Conservation (phyloP, 1,140 invertebrate genomes). For the Pygmarrhopalites habei region DNA sequence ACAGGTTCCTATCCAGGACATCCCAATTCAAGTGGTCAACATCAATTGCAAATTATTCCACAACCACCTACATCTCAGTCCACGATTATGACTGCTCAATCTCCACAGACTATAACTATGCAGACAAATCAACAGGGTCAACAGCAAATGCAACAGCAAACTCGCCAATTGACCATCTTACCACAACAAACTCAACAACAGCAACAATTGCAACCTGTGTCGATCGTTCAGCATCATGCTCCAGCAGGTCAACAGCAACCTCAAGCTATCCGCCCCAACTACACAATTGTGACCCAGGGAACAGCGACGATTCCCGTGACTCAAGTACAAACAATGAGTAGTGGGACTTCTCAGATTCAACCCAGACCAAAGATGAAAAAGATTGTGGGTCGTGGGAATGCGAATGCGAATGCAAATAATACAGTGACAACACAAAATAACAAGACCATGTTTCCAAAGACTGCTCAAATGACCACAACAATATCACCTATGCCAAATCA, state of each 20-base stretch:
- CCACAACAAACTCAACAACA: slow-evolving; percentile 29
- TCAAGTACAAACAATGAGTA: slow-evolving; percentile 3
- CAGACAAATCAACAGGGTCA: slow-evolving; percentile 24
- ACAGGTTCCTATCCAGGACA: too few relatives aligned
- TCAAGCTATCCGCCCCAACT: slow-evolving; percentile 39
- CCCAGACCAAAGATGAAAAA: slow-evolving; percentile 32
- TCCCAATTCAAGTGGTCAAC: too few relatives aligned
- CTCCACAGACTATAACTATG: slow-evolving; percentile 38
- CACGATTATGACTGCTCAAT: slow-evolving; percentile 40
- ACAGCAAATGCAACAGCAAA: slow-evolving; percentile 24
- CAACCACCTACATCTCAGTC: slow-evolving; percentile 44
- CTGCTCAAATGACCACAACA: slow-evolving; percentile 36
- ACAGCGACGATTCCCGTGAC: not conserved
- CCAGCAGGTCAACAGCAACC: slow-evolving; percentile 38
- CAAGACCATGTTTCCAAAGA: slow-evolving; percentile 40
- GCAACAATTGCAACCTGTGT: not conserved
- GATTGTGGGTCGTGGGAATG: slow-evolving; percentile 22
- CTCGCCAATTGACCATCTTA: slow-evolving; percentile 38
- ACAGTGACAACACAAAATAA: slow-evolving; percentile 19
- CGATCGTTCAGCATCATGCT: slow-evolving; percentile 20
- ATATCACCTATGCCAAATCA: slow-evolving; percentile 43
- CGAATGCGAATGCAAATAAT: slow-evolving; percentile 9
- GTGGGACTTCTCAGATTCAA: not conserved
- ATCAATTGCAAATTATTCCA: slow-evolving; percentile 44
- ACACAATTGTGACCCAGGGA: slow-evolving; percentile 15